Evolutionary conservation across 2,888 invertebrate genomes (phyloP), one percentile per base, ranked within the genome.

Genomic region (Holacanthella duospinosa): DNA sequence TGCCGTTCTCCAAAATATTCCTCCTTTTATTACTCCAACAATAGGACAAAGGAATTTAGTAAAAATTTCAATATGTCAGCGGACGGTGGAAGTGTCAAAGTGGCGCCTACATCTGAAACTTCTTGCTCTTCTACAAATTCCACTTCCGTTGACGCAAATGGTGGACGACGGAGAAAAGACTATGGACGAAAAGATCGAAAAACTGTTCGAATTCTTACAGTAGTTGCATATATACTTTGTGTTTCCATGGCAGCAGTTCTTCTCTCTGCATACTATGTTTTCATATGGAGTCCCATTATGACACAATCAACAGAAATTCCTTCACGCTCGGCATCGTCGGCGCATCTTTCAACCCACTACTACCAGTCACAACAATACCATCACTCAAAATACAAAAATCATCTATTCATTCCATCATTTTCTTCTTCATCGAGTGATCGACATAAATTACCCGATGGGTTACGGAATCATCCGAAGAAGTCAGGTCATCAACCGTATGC

Each of bases 221-320:
- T 80, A 25, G 71, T 80, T 56, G 79, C 79, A 16, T 80, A 80
- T 69, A 77, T 80, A 1, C 74, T 80, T 60, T 78, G 79, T 28
- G 80, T 80, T 25, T 80, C 80, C 1, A 73, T 79, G 65, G 80
- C 79, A 3, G 80, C 80, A 19, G 79, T 80, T 59, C 77, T 80
- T 21, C 74, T 80, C 43, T 79, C 79, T 4, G 75, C 79, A 12
- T 80, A 80, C 71, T 80, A 80, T 74, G 78, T 79, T 59, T 74
- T 80, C 57, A 73, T 80, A 53, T 80, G 80, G 80, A 76, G 78
- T 64, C 44, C 59, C 9, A n/a, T 53, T 6, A 9, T 21, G 21
- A 21, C 19, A 21, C 4, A 21, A 4, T 9, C 19, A 9, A 48
- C 48, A n/a, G 19, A 21, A 9, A 48, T 4, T 4, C 12, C 12